Evolutionary conservation across 2,797 vertebrate species (phyloP).

Genomic region (Melanotaenia pygmaea): DNA sequence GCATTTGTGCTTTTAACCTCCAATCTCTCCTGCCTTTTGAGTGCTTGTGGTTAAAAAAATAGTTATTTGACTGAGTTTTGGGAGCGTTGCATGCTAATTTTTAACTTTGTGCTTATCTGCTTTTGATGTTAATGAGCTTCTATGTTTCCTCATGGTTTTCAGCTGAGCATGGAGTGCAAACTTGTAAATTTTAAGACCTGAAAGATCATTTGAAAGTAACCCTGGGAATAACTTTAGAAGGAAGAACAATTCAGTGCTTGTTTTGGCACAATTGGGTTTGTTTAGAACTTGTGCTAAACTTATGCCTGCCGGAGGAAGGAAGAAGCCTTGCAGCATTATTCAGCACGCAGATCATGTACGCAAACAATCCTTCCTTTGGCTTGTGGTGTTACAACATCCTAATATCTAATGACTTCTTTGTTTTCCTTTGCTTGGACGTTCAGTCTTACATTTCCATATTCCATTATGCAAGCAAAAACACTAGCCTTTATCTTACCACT

Average conservation of each 20-base stretch:
- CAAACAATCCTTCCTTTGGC: slow-evolving; percentile 49
- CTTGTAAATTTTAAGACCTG: slow-evolving; percentile 18
- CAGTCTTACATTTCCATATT: slow-evolving; percentile 8
- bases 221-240: slow-evolving; percentile 58
- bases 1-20: background rate
- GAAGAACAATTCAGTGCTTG: slow-evolving; percentile 65
- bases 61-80: background rate
- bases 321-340: slow-evolving; percentile 45
- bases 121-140: slow-evolving; percentile 16
- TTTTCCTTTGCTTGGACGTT: slow-evolving; percentile 10
- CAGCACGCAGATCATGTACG: slow-evolving; percentile 48
- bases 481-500: slow-evolving; percentile 17
- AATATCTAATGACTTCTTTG: slow-evolving; percentile 17
- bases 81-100: background rate
- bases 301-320: slow-evolving; percentile 31
- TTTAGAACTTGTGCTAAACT: slow-evolving; percentile 50
- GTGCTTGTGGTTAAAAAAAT: background rate
- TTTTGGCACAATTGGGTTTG: slow-evolving; percentile 54
- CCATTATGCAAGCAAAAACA: background rate
- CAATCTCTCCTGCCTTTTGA: background rate
- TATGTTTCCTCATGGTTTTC: background rate
- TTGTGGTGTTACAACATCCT: slow-evolving; percentile 16
- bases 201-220: slow-evolving; percentile 37
- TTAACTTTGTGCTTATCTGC: slow-evolving; percentile 5
- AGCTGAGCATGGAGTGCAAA: background rate